Base-by-base conservation (phyloP, 2,797 vertebrate species). In the Helarctos malayanus region DNA sequence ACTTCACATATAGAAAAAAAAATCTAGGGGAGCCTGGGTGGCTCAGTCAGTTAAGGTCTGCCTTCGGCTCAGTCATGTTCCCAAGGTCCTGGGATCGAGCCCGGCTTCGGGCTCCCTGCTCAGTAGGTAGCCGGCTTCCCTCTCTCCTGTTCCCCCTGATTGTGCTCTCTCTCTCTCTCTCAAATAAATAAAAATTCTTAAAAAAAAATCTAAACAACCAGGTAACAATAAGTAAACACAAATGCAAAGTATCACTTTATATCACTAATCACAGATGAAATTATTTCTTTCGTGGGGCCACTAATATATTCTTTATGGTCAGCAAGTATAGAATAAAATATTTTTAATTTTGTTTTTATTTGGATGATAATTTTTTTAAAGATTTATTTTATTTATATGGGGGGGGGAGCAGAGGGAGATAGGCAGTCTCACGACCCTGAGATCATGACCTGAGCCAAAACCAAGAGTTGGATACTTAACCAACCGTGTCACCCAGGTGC, bases 271-370 rank as follows among this genome's bases (percentile, higher is more conserved):
- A 41, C 32, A 63, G 56, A 61, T 59, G 29, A 84, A 49, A 75
- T 63, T 75, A 92, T 75, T 92, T 92, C 65, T 83, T 35, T 45
- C 7, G 21, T 45, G 59, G 27, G 38, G 23, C 27, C 29, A 25
- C 14, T 52, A 79, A 32, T 32, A 87, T 93, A 49, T 57, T 59
- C 52, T 49, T 80, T 32, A 52, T n/a, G 47, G 61, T 87, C 52
- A 59, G 5, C 75, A 87, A 49, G 13, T 49, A 49, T 15, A 59
- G 52, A 87, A 23, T 87, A 86, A 93, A 23, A 49, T 52, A 49
- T 85, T 68, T 54, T 93, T 29, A 75, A 54, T 32, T 76, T 75
- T 49, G 47, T 75, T 89, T 81, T 89, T 56, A 94, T 76, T 89
- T 94, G 49, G 21, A 32, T 68, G 41, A 52, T 91, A 23, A 41